Evolutionary conservation across 1,140 invertebrate genomes (phyloP).

Genomic region (Drosophila nebulosa): DNA sequence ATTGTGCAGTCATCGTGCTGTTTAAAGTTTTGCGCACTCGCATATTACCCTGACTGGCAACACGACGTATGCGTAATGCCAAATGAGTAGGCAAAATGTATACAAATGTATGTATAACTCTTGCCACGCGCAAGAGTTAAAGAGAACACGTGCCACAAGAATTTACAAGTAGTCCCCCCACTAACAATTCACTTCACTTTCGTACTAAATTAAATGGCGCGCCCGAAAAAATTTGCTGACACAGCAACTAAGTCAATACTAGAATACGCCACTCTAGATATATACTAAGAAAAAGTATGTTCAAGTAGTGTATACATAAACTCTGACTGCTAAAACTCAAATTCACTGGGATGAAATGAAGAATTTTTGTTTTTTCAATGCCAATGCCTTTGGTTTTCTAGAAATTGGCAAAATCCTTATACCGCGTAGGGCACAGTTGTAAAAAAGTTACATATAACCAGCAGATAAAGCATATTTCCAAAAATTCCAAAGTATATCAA

Average conservation of each 20-base stretch:
- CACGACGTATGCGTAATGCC: slow-evolving; percentile 61
- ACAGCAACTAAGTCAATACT: slow-evolving; percentile 43
- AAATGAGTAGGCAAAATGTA: slow-evolving; percentile 57
- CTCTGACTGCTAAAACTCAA: neutral
- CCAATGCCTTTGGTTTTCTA: neutral
- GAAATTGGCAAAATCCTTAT: neutral
- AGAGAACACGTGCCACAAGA: slow-evolving; percentile 41
- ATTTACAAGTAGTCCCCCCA: neutral
- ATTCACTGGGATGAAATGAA: neutral
- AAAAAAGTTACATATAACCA: no score
- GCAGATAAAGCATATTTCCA: no score
- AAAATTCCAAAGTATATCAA: no score
- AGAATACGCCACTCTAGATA: neutral
- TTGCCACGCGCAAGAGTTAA: slow-evolving; percentile 37
- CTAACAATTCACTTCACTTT: slow-evolving; percentile 21
- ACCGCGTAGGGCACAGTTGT: no score
- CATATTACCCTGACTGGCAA: slow-evolving; percentile 36
- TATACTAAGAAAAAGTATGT: neutral
- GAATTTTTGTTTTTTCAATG: neutral
- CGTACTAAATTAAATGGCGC: slow-evolving; percentile 8
- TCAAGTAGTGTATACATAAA: neutral
- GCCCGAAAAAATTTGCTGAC: slow-evolving; percentile 26
- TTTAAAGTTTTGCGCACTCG: slow-evolving; percentile 64
- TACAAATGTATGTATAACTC: neutral
- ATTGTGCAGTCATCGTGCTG: slow-evolving; percentile 66